Conservation (phyloP, 2,113 vertebrate genomes). For the Notothenia rossii region DNA sequence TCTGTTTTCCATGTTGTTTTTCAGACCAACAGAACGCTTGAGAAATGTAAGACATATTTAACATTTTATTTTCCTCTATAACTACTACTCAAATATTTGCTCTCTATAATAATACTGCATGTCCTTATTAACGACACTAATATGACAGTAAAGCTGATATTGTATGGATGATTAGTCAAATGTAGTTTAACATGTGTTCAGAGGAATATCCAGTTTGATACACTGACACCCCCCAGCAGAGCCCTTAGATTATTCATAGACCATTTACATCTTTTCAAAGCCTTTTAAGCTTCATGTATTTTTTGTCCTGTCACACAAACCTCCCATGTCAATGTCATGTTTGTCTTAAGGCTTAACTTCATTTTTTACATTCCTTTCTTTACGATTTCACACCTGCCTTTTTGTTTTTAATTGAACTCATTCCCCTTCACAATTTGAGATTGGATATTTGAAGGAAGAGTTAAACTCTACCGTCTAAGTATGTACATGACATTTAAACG, state of each 20-base stretch:
- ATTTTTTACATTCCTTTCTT: conserved; percentile 21
- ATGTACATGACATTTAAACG: conserved; percentile 42
- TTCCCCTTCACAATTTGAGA: conserved; percentile 38
- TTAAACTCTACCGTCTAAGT: conserved; percentile 47
- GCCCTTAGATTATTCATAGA: conserved; percentile 78
- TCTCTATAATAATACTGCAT: conserved; percentile 3
- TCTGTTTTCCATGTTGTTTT: conserved; percentile 77
- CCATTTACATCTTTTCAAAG: conserved; percentile 77
- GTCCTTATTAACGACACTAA: conserved; percentile 24
- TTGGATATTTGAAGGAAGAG: conserved; percentile 30
- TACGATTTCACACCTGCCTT: conserved; percentile 17
- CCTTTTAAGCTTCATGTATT: conserved; percentile 78
- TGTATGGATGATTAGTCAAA: conserved; percentile 20
- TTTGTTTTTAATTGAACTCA: conserved; percentile 26
- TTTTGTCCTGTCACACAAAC: conserved; percentile 72
- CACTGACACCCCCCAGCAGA: conserved; percentile 74
- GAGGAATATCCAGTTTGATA: conserved; percentile 26
- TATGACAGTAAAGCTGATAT: not conserved
- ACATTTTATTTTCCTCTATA: not conserved
- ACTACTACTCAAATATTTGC: conserved; percentile 5
- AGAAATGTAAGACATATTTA: conserved; percentile 95
- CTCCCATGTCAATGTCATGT: conserved; percentile 34
- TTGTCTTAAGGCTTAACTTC: conserved; percentile 47
- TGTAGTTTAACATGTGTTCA: conserved; percentile 16
- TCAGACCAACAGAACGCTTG: conserved; percentile 89